These are phyloP conservation scores for Trileptium ribeirensis DNA, from an alignment of 2,888 invertebrate genomes.

Conservation along the genomic window DNA sequence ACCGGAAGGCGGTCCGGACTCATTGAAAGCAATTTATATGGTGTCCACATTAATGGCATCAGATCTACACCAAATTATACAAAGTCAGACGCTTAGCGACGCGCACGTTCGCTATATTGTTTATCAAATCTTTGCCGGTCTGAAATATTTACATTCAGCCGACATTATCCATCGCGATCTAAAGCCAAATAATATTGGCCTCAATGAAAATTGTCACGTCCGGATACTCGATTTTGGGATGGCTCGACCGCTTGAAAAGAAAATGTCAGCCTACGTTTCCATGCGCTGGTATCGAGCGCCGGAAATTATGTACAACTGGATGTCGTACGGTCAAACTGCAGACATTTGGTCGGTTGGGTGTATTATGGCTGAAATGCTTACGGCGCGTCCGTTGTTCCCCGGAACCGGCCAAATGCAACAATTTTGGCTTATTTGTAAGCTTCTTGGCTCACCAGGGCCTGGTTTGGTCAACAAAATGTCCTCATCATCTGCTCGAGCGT, in stretches of 20 bases:
- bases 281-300: slow-evolving; percentile 22
- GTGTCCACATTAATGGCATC: slow-evolving; percentile 4
- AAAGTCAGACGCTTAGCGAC: background rate
- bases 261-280: slow-evolving; percentile 18
- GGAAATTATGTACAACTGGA: slow-evolving; percentile 14
- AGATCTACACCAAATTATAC: slow-evolving; percentile 1
- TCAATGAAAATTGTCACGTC: slow-evolving; percentile 18
- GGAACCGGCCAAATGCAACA: slow-evolving; percentile 18
- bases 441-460: slow-evolving; percentile 7
- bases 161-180: slow-evolving; percentile 14
- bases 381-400: slow-evolving; percentile 10
- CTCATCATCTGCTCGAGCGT: background rate
- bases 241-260: background rate
- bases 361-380: slow-evolving; percentile 20
- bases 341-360: slow-evolving; percentile 22
- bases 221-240: slow-evolving; percentile 14
- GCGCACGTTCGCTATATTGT: slow-evolving; percentile 14
- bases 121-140: slow-evolving; percentile 13
- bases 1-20: background rate
- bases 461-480: slow-evolving; percentile 7
- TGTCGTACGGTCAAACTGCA: background rate
- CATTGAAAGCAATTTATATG: background rate
- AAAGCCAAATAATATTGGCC: slow-evolving; percentile 15
- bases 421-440: background rate
- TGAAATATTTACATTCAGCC: slow-evolving; percentile 20